Evolutionary conservation across 2,113 vertebrate species (phyloP).

Genomic region (Oriolus oriolus): DNA sequence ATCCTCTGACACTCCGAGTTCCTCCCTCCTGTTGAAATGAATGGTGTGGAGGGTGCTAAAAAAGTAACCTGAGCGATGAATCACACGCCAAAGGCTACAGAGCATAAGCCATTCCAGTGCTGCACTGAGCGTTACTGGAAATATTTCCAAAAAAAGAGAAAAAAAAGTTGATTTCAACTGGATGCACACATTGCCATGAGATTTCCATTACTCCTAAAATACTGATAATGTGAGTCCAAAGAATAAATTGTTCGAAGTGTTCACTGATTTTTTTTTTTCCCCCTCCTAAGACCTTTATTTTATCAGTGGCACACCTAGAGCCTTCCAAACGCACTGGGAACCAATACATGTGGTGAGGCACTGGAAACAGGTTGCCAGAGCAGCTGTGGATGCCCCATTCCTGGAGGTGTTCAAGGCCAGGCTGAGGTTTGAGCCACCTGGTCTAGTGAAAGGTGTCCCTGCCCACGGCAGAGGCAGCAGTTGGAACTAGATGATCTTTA

Average conservation of each 20-base stretch:
- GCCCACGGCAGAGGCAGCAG: rapidly evolving
- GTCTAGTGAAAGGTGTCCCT: background rate
- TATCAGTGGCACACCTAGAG: background rate
- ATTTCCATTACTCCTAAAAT: background rate
- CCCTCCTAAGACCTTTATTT: background rate
- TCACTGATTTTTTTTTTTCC: background rate
- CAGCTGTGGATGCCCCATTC: background rate
- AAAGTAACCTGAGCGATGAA: background rate
- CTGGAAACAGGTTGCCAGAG: background rate
- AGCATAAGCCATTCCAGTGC: background rate
- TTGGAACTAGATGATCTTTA: background rate
- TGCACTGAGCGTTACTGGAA: background rate
- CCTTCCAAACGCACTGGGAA: background rate
- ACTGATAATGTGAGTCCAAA: background rate
- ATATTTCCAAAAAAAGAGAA: background rate
- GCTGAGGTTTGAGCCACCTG: background rate
- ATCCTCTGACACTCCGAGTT: background rate
- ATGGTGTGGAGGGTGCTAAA: background rate
- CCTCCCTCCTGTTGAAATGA: background rate
- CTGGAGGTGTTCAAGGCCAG: background rate
- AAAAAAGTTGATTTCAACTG: background rate
- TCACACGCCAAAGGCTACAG: background rate
- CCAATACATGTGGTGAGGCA: background rate
- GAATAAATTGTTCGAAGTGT: background rate
- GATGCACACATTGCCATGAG: background rate